phyloP scores from a whole-genome alignment of 1,140 invertebrate species.

The Hycleus cichorii region DNA sequence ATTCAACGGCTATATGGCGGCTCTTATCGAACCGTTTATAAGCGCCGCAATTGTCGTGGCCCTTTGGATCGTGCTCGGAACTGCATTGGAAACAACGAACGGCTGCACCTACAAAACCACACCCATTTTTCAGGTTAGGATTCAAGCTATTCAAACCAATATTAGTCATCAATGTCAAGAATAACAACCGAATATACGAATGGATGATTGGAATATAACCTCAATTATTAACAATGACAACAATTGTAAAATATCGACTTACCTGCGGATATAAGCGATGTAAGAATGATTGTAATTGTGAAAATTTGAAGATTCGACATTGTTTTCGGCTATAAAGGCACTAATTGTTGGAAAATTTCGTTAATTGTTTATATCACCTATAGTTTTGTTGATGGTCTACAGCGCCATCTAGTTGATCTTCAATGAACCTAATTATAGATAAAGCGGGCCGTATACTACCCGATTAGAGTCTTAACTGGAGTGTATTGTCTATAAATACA shows the following conservation, averaged over 20 bases:
- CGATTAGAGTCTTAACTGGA: too few species aligned
- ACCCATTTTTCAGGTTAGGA: background rate
- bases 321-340: too few species aligned
- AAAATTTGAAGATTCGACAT: too few species aligned
- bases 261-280: background rate
- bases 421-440: too few species aligned
- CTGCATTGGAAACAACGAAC: conserved; percentile 86
- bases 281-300: too few species aligned
- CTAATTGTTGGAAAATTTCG: too few species aligned
- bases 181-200: background rate
- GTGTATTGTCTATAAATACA: conserved; percentile 8
- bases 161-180: too few species aligned
- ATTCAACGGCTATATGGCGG: conserved; percentile 77
- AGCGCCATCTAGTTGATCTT: too few species aligned
- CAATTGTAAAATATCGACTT: background rate
- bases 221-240: background rate
- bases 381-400: too few species aligned
- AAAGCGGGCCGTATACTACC: too few species aligned
- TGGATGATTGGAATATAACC: conserved; percentile 4
- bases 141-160: background rate
- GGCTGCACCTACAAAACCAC: conserved; percentile 44
- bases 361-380: too few species aligned
- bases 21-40: conserved; percentile 74
- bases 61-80: conserved; percentile 63
- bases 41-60: conserved; percentile 77